Evolutionary conservation across 2,113 vertebrate species (phyloP), one percentile per base, ranked within the genome.

Genomic region (Paralichthys olivaceus): DNA sequence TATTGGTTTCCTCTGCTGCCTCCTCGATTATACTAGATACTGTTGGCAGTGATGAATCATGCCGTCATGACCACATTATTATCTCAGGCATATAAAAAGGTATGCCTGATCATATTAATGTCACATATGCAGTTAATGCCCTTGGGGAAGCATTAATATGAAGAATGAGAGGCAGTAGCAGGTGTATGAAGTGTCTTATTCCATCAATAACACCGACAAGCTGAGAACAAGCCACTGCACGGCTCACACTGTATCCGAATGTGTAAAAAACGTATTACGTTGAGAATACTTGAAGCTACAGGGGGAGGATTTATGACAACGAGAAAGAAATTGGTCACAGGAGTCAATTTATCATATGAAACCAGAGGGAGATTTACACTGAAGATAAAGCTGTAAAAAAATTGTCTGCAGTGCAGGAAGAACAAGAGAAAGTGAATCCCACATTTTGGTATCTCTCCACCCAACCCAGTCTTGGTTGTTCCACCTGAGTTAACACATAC

Each of bases 61-160:
- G 2, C n/a, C 43, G 13, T 28, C 4, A 6, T 49, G 37, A 71
- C 59, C 34, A 64, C 20, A 62, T 57, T 65, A 57, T 64, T 71
- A 63, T 77, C 65, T 56, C 13, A n/a, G 23, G 62, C 32, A 61
- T 15, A 74, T 72, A 43, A 70, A 67, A 69, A 54, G 60, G 54
- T n/a, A 54, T 61, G 79, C 70, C 70, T 71, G 28, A 49, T 65
- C 53, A 59, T 37, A 83, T 80, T 63, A 71, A 67, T 72, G 55
- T 76, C 43, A 53, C 13, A 59, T 49, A 34, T 43, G 22, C 53
- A 28, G 53, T 69, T 65, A 43, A 37, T 19, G 28, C 55, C 58
- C 22, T 9, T 19, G n/a, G 25, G 54, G 73, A 64, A 34, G 47
- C 9, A 65, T 72, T 75, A 7, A 78, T 40, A 67, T 58, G 6